Evolutionary conservation across 2,888 invertebrate species (phyloP).

Genomic region (Amblyteles armatorius): DNA sequence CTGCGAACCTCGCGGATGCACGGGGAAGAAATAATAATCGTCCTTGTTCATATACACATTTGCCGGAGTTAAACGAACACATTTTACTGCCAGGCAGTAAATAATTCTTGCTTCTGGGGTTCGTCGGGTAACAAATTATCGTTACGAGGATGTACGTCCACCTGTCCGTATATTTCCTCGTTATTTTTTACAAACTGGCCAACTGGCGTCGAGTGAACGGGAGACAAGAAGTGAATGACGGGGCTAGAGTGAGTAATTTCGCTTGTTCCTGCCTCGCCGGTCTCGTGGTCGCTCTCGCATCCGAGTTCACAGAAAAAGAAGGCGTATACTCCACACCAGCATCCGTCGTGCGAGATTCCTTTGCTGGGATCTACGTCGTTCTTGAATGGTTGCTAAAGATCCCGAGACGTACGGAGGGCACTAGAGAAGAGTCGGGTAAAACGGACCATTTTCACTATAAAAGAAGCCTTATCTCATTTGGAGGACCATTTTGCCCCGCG

Average conservation of each 20-base stretch:
- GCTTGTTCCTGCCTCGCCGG: conserved; percentile 37
- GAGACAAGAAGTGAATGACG: conserved; percentile 52
- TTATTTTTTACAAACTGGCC: not conserved
- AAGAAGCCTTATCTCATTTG: not conserved
- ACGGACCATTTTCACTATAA: not conserved
- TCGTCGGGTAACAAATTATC: conserved; percentile 53
- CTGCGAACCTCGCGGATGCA: conserved; percentile 14
- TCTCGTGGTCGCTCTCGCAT: conserved; percentile 4
- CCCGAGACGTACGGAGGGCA: not conserved
- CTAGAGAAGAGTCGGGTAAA: not conserved
- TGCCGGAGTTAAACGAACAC: conserved; percentile 53
- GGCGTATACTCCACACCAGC: not conserved
- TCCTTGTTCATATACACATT: conserved; percentile 35
- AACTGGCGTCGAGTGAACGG: conserved; percentile 43
- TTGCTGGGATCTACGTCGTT: conserved; percentile 8
- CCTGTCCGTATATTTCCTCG: conserved; percentile 5
- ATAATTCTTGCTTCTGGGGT: conserved; percentile 56
- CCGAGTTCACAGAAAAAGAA: conserved; percentile 12
- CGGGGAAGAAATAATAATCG: conserved; percentile 54
- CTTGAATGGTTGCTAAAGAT: conserved; percentile 21
- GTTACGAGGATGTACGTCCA: conserved; percentile 15
- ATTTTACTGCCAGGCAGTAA: conserved; percentile 64
- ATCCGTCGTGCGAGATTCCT: conserved; percentile 9
- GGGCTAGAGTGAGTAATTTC: conserved; percentile 53
- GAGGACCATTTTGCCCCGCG: not conserved